Base-by-base conservation (phyloP, 2,888 invertebrate genomes). In the Agrilus biguttatus region DNA sequence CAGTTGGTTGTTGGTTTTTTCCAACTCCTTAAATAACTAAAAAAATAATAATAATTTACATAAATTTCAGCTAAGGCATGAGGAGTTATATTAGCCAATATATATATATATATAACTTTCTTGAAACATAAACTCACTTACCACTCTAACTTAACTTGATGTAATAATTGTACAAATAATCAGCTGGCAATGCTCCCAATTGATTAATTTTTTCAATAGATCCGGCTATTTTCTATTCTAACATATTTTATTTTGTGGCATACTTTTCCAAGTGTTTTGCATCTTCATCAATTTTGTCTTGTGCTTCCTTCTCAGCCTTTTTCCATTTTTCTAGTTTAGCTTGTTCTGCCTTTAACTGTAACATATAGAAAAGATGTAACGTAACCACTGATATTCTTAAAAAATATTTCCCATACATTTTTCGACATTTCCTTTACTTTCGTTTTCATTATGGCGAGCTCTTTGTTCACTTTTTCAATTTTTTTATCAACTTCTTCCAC, bases 151-250 rank as follows among this genome's bases (percentile, higher is more conserved):
- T 78, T 74, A 86, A 74, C 54, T 78, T 78, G 49, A 77, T 78
- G 55, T 83, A 87, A 43, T 80, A 76, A 40, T 85, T 75, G 66
- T 95, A 92, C 6, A 93, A 80, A 54, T 97, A 95, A 8, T 87
- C 83, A 41, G 86, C 87, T 0, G 97, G 96, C 54, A 99, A 66
- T 0, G 97, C 92, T 0, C 98, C 98, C 13, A 99, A 69, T 47
- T 96, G 93, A 6, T 92, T 82, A 42, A 98, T 97, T 70, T 97
- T 96, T 60, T 90, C 88, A 10, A 91, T 79, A 46, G 91, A 93
- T 56, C 97, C 96, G 44, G 90, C 85, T 53, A 93, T 90, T 68
- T 95, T 96, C 62, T 91, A 88, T 55, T 91, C 83, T 1, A 96
- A 68, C 41, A 93, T 70, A 55, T 91, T 90, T 61, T 95, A 90